Conservation (phyloP, 2,888 invertebrate genomes). For the Cynaeus angustus region DNA sequence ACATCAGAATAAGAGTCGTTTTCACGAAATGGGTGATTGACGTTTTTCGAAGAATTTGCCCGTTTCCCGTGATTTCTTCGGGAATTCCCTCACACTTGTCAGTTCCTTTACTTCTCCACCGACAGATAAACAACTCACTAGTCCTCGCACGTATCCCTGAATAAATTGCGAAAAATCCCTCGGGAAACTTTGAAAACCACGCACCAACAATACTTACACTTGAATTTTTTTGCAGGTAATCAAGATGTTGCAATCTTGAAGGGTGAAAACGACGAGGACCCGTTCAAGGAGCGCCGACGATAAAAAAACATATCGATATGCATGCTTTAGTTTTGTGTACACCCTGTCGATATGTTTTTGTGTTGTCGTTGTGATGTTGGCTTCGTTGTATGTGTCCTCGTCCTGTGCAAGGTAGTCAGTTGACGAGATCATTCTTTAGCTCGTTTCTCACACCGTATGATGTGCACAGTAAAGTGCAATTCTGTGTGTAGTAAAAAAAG, state of each 20-base stretch:
- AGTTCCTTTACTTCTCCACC: constrained; percentile 64
- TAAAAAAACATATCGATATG: constrained; percentile 19
- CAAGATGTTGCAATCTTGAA: constrained; percentile 58
- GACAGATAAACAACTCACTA: constrained; percentile 58
- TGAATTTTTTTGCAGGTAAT: constrained; percentile 64
- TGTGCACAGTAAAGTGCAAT: constrained; percentile 63
- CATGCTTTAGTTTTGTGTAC: background rate
- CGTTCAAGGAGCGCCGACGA: constrained; percentile 55
- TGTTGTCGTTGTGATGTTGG: constrained; percentile 56
- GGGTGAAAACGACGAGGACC: constrained; percentile 57
- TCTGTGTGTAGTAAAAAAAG: constrained; percentile 47
- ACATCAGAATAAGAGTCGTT: constrained; percentile 51
- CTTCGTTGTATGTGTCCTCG: constrained; percentile 63
- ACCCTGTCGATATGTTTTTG: constrained; percentile 17
- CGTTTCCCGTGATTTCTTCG: constrained; percentile 65
- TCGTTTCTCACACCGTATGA: constrained; percentile 72
- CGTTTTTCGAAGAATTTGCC: constrained; percentile 65
- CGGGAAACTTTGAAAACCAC: constrained; percentile 40
- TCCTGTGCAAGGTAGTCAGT: constrained; percentile 69
- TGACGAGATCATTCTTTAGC: constrained; percentile 73
- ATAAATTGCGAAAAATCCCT: constrained; percentile 50
- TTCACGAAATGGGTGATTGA: constrained; percentile 65
- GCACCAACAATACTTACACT: constrained; percentile 21
- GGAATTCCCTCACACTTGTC: constrained; percentile 68
- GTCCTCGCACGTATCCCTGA: constrained; percentile 61